Conservation (phyloP, 2,113 vertebrate species). For the Campylomormyrus tamandua region DNA sequence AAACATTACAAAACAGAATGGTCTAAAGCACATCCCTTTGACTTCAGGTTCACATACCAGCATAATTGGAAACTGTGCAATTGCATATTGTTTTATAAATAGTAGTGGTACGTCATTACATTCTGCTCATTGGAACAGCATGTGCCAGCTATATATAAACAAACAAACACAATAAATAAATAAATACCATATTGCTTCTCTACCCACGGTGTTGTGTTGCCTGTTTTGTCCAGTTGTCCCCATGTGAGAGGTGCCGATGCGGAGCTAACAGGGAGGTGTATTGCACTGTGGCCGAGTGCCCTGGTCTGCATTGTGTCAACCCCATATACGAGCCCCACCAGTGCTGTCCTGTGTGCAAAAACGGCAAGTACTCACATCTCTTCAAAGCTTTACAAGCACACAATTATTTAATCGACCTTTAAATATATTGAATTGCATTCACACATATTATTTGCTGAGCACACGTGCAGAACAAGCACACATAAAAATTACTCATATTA, state of each 20-base stretch:
- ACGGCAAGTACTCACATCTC: slow-evolving; percentile 43
- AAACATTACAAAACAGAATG: neutral
- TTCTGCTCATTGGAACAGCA: neutral
- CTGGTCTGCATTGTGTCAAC: slow-evolving; percentile 63
- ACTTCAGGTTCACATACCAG: neutral
- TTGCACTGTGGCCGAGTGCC: slow-evolving; percentile 63
- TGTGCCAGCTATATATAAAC: neutral
- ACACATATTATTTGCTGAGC: neutral
- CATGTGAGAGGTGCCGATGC: slow-evolving; percentile 65
- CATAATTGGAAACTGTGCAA: neutral
- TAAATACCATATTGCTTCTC: slow-evolving; percentile 12
- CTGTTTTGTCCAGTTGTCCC: slow-evolving; percentile 47
- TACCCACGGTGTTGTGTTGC: slow-evolving; percentile 3
- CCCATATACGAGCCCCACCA: slow-evolving; percentile 61
- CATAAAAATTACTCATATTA: neutral
- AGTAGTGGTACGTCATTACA: neutral
- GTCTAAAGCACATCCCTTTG: neutral
- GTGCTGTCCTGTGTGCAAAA: slow-evolving; percentile 66
- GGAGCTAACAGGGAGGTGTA: slow-evolving; percentile 62
- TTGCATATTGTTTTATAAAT: neutral
- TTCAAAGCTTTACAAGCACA: neutral
- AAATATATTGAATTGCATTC: neutral
- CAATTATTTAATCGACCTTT: neutral
- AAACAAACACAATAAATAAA: neutral
- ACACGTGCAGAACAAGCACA: slow-evolving; percentile 23